Percentiles rank a stretch among this genome's conserved stretches.
phyloP scores from a whole-genome alignment of 2,113 vertebrate genomes.

The Rhizomys pruinosus region DNA sequence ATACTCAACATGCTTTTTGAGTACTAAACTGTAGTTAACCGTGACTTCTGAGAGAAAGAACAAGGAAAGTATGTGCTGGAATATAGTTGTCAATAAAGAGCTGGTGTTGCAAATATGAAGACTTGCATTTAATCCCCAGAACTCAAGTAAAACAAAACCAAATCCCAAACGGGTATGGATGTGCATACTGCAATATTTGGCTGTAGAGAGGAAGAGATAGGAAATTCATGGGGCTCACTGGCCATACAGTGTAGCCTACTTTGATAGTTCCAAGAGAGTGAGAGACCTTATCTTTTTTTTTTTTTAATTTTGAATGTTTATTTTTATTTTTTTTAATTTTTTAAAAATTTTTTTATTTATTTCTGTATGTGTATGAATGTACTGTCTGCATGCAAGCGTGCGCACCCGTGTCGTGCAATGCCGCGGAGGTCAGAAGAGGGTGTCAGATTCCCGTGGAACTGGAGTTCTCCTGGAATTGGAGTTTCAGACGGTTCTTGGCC shows the following conservation, averaged over 20 bases:
- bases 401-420: too few species aligned
- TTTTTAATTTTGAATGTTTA: too few species aligned
- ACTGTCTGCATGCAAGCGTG: too few species aligned
- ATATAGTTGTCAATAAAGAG: not conserved
- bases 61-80: not conserved
- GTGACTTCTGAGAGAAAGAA: not conserved
- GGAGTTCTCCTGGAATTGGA: too few species aligned
- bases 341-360: too few species aligned
- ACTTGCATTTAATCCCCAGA: not conserved
- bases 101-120: not conserved
- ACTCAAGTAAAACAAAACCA: not conserved
- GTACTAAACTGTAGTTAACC: not conserved
- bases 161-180: not conserved
- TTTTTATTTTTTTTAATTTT: too few species aligned
- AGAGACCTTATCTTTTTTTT: not conserved
- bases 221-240: too few species aligned
- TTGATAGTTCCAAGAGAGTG: not conserved
- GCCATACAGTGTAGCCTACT: not conserved
- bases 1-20: not conserved
- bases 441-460: too few species aligned
- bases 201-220: not conserved
- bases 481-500: too few species aligned
- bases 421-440: too few species aligned
- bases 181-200: not conserved
- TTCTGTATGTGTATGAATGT: too few species aligned